Evolutionary conservation across 2,888 invertebrate genomes (phyloP).

Genomic region (Dryadula phaetusa): DNA sequence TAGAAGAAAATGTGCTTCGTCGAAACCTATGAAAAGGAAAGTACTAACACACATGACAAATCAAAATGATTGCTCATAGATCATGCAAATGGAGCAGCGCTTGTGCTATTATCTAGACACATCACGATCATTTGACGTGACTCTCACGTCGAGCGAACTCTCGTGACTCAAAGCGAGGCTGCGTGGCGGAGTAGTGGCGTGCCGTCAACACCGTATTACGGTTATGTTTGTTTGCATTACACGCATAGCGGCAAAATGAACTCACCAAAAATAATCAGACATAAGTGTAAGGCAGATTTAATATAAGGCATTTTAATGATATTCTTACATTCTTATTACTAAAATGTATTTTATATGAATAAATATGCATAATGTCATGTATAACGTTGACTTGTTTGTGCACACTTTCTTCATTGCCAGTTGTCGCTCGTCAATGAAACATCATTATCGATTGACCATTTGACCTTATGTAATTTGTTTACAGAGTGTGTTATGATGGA

Average conservation of each 20-base stretch:
- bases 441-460: constrained; percentile 63
- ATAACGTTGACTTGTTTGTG: constrained; percentile 44
- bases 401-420: constrained; percentile 49
- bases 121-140: constrained; percentile 60
- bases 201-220: constrained; percentile 54
- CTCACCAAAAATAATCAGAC: constrained; percentile 56
- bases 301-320: not conserved
- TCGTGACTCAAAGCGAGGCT: constrained; percentile 50
- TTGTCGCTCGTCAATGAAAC: constrained; percentile 54
- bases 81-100: constrained; percentile 59
- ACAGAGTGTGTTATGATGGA: constrained; percentile 55
- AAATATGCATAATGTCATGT: constrained; percentile 3
- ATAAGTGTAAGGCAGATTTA: constrained; percentile 51
- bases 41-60: constrained; percentile 56
- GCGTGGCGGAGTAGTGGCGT: constrained; percentile 47
- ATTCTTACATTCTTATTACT: constrained; percentile 19
- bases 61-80: constrained; percentile 57
- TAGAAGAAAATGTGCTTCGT: not conserved
- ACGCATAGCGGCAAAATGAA: constrained; percentile 49
- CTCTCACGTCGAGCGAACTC: constrained; percentile 56
- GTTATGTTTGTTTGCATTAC: constrained; percentile 57
- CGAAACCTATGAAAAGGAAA: constrained; percentile 56
- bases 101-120: constrained; percentile 59
- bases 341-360: not conserved
- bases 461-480: constrained; percentile 62